Evolutionary conservation across 2,113 vertebrate genomes (phyloP), one percentile per base, ranked within the genome.

Genomic region (Mirza zaza): DNA sequence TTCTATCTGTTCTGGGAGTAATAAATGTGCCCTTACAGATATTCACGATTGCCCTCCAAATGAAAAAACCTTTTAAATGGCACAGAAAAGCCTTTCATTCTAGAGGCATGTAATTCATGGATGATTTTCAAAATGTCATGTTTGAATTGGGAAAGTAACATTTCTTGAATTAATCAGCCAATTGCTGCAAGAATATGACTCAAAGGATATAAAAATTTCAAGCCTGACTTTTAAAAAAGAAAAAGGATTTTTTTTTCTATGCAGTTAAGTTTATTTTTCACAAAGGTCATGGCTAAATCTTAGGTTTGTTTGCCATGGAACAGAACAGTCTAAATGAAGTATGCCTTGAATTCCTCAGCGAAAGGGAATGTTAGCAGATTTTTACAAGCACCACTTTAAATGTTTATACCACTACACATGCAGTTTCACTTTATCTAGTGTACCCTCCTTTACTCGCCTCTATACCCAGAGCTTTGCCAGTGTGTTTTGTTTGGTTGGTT

Each of bases 1-100:
- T 98, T 98, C 98, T 98, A 88, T 98, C 98, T 97, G 95, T 97
- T 98, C 45, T 97, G 97, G 96, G 97, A 98, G 52, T 96, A 96
- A 96, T 79, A 97, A 96, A 95, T 94, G 20, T 96, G 93, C 94
- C 94, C 97, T 89, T 97, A 75, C 70, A 97, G 96, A 97, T 97
- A 82, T 92, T 98, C 96, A 80, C 92, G 95, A 95, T 96, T 93
- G 90, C 86, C 91, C 91, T 92, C 50, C 87, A 93, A 96, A 98
- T 97, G 39, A 82, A 68, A 81, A 82, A 68, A 2, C 25, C 77
- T 95, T 95, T 97, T 91, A 96, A 95, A 97, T 80, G n/a, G 57
- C 71, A 97, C 81, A 97, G 96, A 98, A 97, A 88, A 97, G 75
- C 83, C 91, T 97, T 96, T 98, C 95, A 98, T 98, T 98, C 87